Conservation (phyloP, 1,140 invertebrate genomes). For the Bombus terrestris region DNA sequence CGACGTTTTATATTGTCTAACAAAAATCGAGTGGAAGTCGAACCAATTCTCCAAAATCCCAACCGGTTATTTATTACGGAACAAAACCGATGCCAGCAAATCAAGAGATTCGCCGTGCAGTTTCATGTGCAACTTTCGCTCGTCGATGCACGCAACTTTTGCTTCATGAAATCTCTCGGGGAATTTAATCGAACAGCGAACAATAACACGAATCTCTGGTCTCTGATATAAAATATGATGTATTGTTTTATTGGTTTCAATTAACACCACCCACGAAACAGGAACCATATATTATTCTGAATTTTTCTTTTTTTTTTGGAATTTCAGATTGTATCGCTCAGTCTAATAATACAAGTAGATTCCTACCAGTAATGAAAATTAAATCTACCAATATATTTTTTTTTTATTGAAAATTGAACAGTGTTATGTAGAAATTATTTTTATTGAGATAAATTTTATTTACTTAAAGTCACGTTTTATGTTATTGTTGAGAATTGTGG, state of each 20-base stretch:
- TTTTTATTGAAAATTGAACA: neutral
- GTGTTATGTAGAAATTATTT: too few relatives aligned
- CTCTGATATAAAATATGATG: neutral
- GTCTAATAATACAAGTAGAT: neutral
- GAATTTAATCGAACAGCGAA: neutral
- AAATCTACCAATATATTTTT: neutral
- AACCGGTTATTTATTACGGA: slow-evolving; percentile 12
- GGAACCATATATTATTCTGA: neutral
- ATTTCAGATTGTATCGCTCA: too few relatives aligned
- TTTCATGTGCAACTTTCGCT: neutral
- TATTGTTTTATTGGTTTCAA: neutral
- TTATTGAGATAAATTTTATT: neutral
- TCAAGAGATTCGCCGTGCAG: neutral
- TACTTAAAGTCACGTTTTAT: neutral
- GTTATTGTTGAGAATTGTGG: neutral
- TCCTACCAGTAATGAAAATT: neutral
- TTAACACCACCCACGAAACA: neutral
- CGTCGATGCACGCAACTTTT: neutral
- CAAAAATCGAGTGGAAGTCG: slow-evolving; percentile 1
- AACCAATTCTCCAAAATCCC: slow-evolving; percentile 24
- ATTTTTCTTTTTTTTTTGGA: neutral
- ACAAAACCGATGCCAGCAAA: slow-evolving; percentile 2
- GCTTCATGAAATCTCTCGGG: neutral
- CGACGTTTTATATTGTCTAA: slow-evolving; percentile 20
- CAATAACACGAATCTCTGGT: neutral